Evolutionary conservation across 2,113 vertebrate species (phyloP), one percentile per base, ranked within the genome.

Genomic region (Arothron firmamentum): DNA sequence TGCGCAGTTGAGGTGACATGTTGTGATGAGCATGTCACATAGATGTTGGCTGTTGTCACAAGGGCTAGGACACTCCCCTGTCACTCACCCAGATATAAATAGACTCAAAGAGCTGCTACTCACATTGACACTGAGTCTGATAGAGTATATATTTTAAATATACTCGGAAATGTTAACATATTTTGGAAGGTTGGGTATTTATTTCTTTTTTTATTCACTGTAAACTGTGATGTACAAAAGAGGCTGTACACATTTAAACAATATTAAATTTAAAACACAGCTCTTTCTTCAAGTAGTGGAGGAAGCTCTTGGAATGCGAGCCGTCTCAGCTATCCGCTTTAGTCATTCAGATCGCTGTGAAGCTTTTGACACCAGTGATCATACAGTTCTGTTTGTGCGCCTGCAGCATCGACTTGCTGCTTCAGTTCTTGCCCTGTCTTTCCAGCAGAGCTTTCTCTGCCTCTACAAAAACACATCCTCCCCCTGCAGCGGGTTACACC

Each of bases 11-110:
- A 74, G 71, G 69, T 77, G 81, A 78, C 84, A 80, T 78, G 51
- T 77, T 78, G 66, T 77, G 74, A 81, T 77, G 77, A 76, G 68
- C 76, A 74, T 66, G 70, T 75, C 56, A 38, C 70, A 67, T 67
- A 74, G 64, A 58, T 74, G 68, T 56, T 78, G 72, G 65, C 62
- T 78, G 77, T 80, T 86, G 34, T 38, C 34, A 83, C 74, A 74
- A 82, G 70, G 59, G 55, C 61, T 18, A 23, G 64, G 63, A 62
- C 63, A 38, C 66, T 70, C 59, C 31, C 38, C 66, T 78, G 82
- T 76, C 79, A 76, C 70, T 84, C 70, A 77, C 72, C 67, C 77
- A 72, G 76, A 72, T 65, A 56, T 60, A 62, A 80, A 70, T 81
- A 84, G 76, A 76, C 77, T 52, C 59, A 9, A 17, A 12, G 63